Percentiles rank a stretch among this genome's conserved stretches.
phyloP scores from a whole-genome alignment of 2,888 invertebrate genomes.

The Pollenia griseotomentosa region DNA sequence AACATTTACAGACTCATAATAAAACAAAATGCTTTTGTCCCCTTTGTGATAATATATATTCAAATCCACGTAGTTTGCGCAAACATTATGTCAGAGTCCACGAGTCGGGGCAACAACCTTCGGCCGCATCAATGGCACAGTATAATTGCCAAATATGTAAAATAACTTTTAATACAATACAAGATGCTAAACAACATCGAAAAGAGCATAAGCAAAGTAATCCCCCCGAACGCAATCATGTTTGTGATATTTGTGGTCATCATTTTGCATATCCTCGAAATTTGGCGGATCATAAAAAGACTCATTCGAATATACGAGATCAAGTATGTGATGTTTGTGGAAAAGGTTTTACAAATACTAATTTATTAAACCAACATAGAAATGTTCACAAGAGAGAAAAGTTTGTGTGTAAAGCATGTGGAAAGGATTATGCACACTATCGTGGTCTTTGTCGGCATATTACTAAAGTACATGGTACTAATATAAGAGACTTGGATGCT shows the following conservation, averaged over 20 bases:
- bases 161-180: constrained; percentile 63
- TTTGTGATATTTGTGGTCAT: constrained; percentile 67
- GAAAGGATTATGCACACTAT: constrained; percentile 71
- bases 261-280: constrained; percentile 68
- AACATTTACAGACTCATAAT: constrained; percentile 71
- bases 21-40: constrained; percentile 66
- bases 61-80: constrained; percentile 65
- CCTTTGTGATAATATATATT: constrained; percentile 64
- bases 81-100: constrained; percentile 67
- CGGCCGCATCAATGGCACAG: constrained; percentile 3
- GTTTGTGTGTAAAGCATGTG: constrained; percentile 70
- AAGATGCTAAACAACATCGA: constrained; percentile 67
- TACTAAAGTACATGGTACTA: constrained; percentile 56
- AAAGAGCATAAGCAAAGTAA: constrained; percentile 70
- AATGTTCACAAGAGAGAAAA: constrained; percentile 68
- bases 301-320: constrained; percentile 71
- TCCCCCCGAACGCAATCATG: constrained; percentile 60
- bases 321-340: constrained; percentile 74
- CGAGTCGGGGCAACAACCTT: constrained; percentile 30
- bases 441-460: constrained; percentile 68
- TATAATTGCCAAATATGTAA: constrained; percentile 68
- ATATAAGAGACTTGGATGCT: constrained; percentile 59
- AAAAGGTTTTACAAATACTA: constrained; percentile 69
- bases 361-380: constrained; percentile 73
- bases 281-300: constrained; percentile 70